phyloP scores from a whole-genome alignment of 2,888 invertebrate species.

The Melitaea athalia region DNA sequence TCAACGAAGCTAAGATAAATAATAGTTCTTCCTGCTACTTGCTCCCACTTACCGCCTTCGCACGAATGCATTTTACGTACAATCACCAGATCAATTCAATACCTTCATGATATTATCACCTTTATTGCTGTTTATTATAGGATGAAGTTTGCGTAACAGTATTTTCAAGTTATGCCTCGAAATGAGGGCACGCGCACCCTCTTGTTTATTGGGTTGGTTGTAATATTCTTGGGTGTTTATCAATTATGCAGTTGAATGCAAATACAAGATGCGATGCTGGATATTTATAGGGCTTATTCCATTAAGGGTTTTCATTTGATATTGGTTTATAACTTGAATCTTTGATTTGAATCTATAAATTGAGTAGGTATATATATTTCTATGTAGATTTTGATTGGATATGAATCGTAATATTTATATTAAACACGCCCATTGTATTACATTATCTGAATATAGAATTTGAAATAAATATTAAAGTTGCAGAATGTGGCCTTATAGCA shows the following conservation, averaged over 20 bases:
- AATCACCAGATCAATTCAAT: conserved; percentile 14
- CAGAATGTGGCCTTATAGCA: no score
- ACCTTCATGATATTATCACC: conserved; percentile 12
- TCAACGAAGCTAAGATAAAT: conserved; percentile 31
- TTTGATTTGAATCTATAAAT: background rate
- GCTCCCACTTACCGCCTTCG: conserved; percentile 36
- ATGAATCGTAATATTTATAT: no score
- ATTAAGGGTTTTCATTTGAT: conserved; percentile 22
- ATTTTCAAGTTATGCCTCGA: background rate
- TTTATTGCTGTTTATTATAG: background rate
- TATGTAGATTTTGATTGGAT: no score
- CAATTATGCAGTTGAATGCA: conserved; percentile 37
- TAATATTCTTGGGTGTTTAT: conserved; percentile 32
- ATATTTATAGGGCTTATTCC: conserved; percentile 20
- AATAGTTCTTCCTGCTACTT: conserved; percentile 37
- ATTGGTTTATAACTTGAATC: conserved; percentile 20
- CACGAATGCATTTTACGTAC: conserved; percentile 25
- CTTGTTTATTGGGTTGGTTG: conserved; percentile 15
- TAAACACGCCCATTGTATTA: no score
- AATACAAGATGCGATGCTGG: conserved; percentile 20
- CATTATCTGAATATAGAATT: no score
- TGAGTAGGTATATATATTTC: no score
- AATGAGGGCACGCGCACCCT: conserved; percentile 14
- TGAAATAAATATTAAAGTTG: no score
- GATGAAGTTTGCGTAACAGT: conserved; percentile 10